Conservation (phyloP, 2,888 invertebrate genomes). For the Anagyrus pseudococci region DNA sequence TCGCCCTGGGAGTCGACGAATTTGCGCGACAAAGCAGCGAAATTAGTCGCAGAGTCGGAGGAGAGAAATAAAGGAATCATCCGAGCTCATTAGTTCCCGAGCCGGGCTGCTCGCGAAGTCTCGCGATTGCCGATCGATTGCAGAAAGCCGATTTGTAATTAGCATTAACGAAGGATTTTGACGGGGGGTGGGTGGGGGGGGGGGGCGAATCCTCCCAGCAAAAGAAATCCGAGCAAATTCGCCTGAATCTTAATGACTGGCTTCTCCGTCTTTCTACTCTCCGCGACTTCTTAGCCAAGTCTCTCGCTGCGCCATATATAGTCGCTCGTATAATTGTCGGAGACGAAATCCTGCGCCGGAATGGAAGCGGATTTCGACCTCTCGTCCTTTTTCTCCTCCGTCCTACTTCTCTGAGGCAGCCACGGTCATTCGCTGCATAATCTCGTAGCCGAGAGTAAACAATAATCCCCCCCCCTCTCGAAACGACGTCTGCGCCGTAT, state of each 20-base stretch:
- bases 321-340: conserved; percentile 29
- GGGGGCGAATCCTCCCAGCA: neutral
- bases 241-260: conserved; percentile 42
- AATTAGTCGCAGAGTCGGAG: too few relatives aligned
- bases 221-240: conserved; percentile 16
- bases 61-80: too few relatives aligned
- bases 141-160: conserved; percentile 33
- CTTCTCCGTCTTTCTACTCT: conserved; percentile 11
- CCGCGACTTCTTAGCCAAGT: neutral
- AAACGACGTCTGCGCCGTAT: too few relatives aligned
- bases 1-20: too few relatives aligned
- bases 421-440: too few relatives aligned
- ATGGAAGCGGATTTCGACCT: conserved; percentile 1
- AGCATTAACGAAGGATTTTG: conserved; percentile 41
- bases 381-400: neutral
- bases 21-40: too few relatives aligned
- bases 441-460: too few relatives aligned
- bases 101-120: conserved; percentile 20
- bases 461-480: too few relatives aligned
- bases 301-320: conserved; percentile 23
- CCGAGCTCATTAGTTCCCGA: conserved; percentile 23
- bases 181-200: conserved; percentile 25
- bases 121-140: conserved; percentile 29
- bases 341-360: conserved; percentile 24
- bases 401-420: too few relatives aligned